phyloP scores from a whole-genome alignment of 2,888 invertebrate genomes.

The Melinopterus prodromus region DNA sequence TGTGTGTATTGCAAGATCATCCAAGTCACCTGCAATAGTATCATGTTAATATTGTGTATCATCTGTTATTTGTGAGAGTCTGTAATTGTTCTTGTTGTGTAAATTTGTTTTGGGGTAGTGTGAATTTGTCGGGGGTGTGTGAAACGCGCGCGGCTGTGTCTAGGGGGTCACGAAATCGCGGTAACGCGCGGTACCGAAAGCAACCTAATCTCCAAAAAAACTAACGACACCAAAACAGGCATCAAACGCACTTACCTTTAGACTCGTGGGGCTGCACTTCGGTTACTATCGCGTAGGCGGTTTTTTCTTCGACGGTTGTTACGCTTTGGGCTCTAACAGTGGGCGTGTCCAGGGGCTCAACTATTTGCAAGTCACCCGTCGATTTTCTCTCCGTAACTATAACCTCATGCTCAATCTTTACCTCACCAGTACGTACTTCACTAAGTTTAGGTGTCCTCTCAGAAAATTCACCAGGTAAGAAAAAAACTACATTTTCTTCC shows the following conservation, averaged over 20 bases:
- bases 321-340: constrained; percentile 60
- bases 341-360: constrained; percentile 58
- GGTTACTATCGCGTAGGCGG: constrained; percentile 59
- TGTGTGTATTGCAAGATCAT: constrained; percentile 57
- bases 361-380: constrained; percentile 62
- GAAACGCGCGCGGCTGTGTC: constrained; percentile 32
- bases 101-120: constrained; percentile 31
- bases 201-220: constrained; percentile 21
- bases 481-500: constrained; percentile 55
- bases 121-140: constrained; percentile 32
- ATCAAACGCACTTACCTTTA: constrained; percentile 60
- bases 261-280: constrained; percentile 61
- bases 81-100: constrained; percentile 28
- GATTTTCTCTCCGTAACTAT: constrained; percentile 62
- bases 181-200: not conserved
- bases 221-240: constrained; percentile 35
- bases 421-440: constrained; percentile 37
- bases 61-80: constrained; percentile 26
- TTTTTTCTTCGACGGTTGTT: constrained; percentile 53
- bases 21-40: constrained; percentile 57
- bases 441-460: constrained; percentile 45
- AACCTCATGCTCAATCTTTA: constrained; percentile 58
- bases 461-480: constrained; percentile 46
- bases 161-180: constrained; percentile 23
- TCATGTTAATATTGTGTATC: constrained; percentile 34